Base-by-base conservation (phyloP, 2,797 vertebrate genomes). In the Geotrypetes seraphini region DNA sequence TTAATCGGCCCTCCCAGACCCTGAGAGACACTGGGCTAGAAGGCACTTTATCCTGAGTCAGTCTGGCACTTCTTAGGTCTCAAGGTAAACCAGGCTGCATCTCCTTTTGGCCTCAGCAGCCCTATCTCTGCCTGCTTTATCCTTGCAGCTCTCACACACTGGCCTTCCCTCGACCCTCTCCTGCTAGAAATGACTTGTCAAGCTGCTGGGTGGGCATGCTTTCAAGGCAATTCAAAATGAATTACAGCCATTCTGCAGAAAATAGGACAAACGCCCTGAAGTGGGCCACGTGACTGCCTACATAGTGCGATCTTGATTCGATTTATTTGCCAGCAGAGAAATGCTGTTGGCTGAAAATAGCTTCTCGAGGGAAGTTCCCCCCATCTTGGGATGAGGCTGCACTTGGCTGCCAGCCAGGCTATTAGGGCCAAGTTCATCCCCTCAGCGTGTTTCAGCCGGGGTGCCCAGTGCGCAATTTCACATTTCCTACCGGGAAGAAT, bases 211-310 rank as follows among this genome's bases (percentile, higher is more conserved):
- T n/a, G 87, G 88, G 87, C n/a, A 81, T 63, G 38, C 36, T 72
- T 75, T 85, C 87, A 88, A 79, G 76, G 78, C 83, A 51, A 60
- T 42, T 55, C 79, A 85, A 77, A 66, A 78, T 87, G 85, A 86
- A 87, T 83, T 86, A 83, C 43, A 56, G 73, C 79, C 79, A 78
- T 87, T 86, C 86, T 86, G 86, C 79, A 84, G 83, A 86, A 87
- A 83, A 79, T 61, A 60, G 67, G 79, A 81, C 78, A 84, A 83
- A 73, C 56, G 53, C 56, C 51, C 16, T 25, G 34, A 49, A 51
- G 55, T 34, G 10, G 35, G 39, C 47, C 68, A 60, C 50, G 29
- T 43, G 61, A 62, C 46, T 17, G 1, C 50, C 22, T 32, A 33
- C 18, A 5, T 3, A 16, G 24, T 16, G 39, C 4, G 9, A 47